Evolutionary conservation across 2,888 invertebrate species (phyloP).

Genomic region (Dicyrtoma fusca): DNA sequence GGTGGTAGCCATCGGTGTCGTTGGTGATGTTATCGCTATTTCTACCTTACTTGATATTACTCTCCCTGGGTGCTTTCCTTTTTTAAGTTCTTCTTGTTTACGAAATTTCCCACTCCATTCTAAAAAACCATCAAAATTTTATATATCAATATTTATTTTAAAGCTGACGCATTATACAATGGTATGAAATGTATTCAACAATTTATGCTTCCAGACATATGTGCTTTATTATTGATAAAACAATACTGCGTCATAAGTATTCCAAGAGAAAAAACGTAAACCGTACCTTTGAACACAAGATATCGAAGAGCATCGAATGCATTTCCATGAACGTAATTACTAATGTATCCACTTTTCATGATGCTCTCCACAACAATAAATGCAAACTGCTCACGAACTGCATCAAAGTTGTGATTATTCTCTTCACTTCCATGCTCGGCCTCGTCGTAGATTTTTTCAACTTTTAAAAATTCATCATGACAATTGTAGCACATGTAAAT

Average conservation of each 20-base stretch:
- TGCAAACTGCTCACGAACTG: constrained; percentile 28
- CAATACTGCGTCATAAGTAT: not conserved
- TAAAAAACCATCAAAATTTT: no score
- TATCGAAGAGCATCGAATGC: constrained; percentile 36
- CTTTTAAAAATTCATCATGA: constrained; percentile 24
- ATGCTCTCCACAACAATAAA: constrained; percentile 36
- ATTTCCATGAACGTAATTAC: constrained; percentile 33
- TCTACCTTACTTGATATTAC: not conserved
- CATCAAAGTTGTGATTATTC: constrained; percentile 9
- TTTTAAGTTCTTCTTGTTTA: constrained; percentile 5
- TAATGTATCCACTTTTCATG: constrained; percentile 31
- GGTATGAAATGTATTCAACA: no score
- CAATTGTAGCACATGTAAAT: constrained; percentile 16
- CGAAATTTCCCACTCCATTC: constrained; percentile 20
- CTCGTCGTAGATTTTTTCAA: constrained; percentile 15
- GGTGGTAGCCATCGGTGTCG: not conserved
- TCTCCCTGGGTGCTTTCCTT: not conserved
- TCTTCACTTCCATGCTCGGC: not conserved
- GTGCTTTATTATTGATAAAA: not conserved
- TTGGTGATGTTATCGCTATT: not conserved
- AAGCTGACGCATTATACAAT: no score
- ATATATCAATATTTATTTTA: no score
- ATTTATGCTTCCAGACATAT: not conserved
- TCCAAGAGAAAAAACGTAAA: not conserved
- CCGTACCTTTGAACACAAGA: constrained; percentile 30